Conservation (phyloP, 2,888 invertebrate species). For the Thymelicus lineola region DNA sequence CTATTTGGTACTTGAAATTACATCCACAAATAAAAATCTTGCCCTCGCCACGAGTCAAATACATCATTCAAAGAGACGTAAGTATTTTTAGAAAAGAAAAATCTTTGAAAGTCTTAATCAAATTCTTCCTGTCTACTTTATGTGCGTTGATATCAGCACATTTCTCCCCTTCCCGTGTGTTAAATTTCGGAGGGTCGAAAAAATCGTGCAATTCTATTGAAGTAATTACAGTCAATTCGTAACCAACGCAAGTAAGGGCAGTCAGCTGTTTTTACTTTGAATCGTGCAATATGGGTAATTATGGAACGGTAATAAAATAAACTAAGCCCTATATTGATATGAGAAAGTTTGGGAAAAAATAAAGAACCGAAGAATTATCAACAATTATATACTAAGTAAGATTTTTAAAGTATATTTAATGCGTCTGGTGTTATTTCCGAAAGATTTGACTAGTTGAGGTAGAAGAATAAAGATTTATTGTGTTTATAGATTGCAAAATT, state of each 20-base stretch:
- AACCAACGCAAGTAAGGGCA: conserved; percentile 19
- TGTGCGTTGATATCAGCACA: conserved; percentile 61
- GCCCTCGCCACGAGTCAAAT: background rate
- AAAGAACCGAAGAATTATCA: no score
- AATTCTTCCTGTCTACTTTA: conserved; percentile 48
- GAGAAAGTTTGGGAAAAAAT: no score
- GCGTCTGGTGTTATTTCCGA: no score
- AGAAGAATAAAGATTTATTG: no score
- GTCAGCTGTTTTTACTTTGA: conserved; percentile 16
- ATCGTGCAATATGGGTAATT: background rate
- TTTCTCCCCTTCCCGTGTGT: conserved; percentile 58
- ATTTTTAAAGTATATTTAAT: no score
- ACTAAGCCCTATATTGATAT: no score
- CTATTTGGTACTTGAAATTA: background rate
- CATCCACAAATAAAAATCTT: background rate
- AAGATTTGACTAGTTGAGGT: no score
- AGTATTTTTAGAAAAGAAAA: conserved; percentile 16
- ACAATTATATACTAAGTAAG: no score
- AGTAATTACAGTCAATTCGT: conserved; percentile 69
- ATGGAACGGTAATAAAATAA: background rate
- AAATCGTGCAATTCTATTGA: conserved; percentile 65
- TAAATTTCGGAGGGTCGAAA: conserved; percentile 59
- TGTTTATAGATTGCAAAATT: no score
- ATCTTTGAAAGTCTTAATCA: conserved; percentile 32
- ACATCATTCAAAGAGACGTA: conserved; percentile 14